Evolutionary conservation across 2,888 invertebrate species (phyloP).

Genomic region (Epistrophe eligans): DNA sequence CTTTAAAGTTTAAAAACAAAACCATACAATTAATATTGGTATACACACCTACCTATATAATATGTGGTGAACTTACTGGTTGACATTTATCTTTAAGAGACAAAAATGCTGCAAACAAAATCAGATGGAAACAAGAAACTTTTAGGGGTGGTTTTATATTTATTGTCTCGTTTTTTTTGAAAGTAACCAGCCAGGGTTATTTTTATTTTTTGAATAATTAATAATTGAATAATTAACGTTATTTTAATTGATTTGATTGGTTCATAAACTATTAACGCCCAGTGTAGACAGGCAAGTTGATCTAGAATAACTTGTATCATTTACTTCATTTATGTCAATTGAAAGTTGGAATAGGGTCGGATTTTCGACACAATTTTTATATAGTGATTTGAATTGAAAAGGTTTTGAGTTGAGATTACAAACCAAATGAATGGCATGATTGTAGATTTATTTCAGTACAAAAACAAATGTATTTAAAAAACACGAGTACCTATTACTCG

Average conservation of each 20-base stretch:
- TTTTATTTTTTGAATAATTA: not conserved
- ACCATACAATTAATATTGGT: conserved; percentile 18
- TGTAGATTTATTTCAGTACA: too few relatives aligned
- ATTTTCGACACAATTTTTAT: too few relatives aligned
- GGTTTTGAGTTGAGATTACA: too few relatives aligned
- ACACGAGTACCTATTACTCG: too few relatives aligned
- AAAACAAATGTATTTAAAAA: too few relatives aligned
- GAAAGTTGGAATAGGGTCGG: too few relatives aligned
- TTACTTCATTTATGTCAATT: too few relatives aligned
- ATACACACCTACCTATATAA: not conserved
- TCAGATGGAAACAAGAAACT: conserved; percentile 34
- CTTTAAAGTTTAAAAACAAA: not conserved
- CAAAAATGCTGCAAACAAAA: conserved; percentile 31
- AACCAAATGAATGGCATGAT: too few relatives aligned
- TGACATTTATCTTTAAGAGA: not conserved
- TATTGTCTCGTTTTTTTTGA: conserved; percentile 26
- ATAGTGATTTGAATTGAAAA: too few relatives aligned
- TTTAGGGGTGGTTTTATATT: conserved; percentile 19
- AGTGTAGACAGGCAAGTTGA: too few relatives aligned
- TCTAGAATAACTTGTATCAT: too few relatives aligned
- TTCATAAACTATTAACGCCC: too few relatives aligned
- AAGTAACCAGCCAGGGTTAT: conserved; percentile 40
- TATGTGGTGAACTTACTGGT: not conserved
- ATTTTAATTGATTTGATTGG: conserved; percentile 24
- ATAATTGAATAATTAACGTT: not conserved